Percentiles rank a stretch among this genome's conserved stretches.
Evolutionary conservation across 2,797 vertebrate genomes (phyloP).

Genomic region (Bufotes viridis): DNA sequence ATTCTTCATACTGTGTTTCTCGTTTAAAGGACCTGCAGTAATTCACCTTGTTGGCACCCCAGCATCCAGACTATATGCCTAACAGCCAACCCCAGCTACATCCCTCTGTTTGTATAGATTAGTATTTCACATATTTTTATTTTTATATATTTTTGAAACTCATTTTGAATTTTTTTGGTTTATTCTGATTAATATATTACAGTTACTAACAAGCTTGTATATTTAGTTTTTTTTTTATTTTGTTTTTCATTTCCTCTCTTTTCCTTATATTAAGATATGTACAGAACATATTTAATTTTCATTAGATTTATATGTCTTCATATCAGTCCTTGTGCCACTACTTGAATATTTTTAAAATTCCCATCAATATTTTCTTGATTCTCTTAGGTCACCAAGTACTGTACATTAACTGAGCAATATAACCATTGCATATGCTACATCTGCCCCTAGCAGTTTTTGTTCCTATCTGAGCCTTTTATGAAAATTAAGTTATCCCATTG

Average conservation of each 20-base stretch:
- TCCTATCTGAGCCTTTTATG: conserved; percentile 56
- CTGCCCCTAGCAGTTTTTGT: conserved; percentile 59
- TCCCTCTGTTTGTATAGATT: too few species aligned
- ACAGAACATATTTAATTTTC: background rate
- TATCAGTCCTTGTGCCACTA: too few species aligned
- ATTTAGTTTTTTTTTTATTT: background rate
- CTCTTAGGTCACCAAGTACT: conserved; percentile 36
- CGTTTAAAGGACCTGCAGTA: too few species aligned
- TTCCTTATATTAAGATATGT: background rate
- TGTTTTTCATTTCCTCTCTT: background rate
- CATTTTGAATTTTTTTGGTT: too few species aligned
- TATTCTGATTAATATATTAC: too few species aligned
- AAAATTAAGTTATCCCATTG: conserved; percentile 59
- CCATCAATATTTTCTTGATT: conserved; percentile 23
- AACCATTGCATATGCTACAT: conserved; percentile 54
- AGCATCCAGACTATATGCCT: too few species aligned
- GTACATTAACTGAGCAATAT: conserved; percentile 53
- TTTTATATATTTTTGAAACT: too few species aligned
- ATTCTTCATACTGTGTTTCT: too few species aligned
- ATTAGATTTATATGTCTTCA: background rate
- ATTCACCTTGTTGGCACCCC: too few species aligned
- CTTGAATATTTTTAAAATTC: background rate
- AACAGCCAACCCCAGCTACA: too few species aligned
- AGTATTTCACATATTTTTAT: too few species aligned
- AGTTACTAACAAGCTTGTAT: too few species aligned